Conservation (phyloP, 2,888 invertebrate genomes). For the Aelia acuminata region DNA sequence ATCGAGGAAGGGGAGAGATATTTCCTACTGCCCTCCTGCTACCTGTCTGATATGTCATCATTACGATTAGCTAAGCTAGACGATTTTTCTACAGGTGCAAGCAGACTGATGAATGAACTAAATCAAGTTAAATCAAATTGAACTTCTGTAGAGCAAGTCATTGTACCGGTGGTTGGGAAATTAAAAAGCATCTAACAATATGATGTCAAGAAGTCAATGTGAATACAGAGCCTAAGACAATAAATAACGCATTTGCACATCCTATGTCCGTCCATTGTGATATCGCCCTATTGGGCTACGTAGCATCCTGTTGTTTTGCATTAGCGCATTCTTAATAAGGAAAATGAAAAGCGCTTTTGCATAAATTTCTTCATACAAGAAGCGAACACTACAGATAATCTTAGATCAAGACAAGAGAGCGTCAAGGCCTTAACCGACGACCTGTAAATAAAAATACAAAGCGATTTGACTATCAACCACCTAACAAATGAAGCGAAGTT, state of each 20-base stretch:
- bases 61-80: too few relatives aligned
- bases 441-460: constrained; percentile 1
- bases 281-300: not conserved
- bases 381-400: not conserved
- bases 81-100: too few relatives aligned
- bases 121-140: too few relatives aligned
- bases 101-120: too few relatives aligned
- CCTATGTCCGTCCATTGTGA: not conserved
- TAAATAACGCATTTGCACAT: not conserved
- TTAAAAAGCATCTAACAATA: not conserved
- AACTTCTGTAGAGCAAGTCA: too few relatives aligned
- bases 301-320: not conserved
- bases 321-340: not conserved
- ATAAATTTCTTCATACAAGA: not conserved
- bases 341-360: not conserved
- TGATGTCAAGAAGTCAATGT: not conserved
- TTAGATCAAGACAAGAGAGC: not conserved
- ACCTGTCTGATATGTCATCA: too few relatives aligned
- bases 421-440: constrained; percentile 21
- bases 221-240: not conserved
- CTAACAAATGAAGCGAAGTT: not conserved
- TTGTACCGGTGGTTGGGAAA: too few relatives aligned
- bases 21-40: too few relatives aligned
- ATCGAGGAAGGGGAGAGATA: too few relatives aligned
- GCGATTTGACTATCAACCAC: not conserved